Conservation (phyloP, 1,140 invertebrate species). For the Ganaspis sp. region DNA sequence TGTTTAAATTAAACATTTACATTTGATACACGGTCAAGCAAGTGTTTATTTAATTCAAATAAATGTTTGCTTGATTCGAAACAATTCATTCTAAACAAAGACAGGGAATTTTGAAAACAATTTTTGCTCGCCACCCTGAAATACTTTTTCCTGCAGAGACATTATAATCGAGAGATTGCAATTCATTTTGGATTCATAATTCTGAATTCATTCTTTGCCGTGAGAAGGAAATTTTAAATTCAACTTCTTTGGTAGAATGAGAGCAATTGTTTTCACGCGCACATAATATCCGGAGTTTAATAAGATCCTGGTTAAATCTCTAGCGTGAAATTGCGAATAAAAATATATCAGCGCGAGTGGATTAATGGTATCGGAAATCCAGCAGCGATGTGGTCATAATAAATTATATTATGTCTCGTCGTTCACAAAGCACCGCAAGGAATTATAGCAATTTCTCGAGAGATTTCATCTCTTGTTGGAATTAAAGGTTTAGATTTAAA, state of each 20-base stretch:
- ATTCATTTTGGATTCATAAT: too few species aligned
- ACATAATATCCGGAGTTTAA: conserved; percentile 29
- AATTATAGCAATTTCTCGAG: not conserved
- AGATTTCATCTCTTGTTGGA: not conserved
- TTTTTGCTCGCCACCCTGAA: too few species aligned
- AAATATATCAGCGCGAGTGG: not conserved
- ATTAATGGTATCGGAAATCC: not conserved
- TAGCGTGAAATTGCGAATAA: conserved; percentile 23
- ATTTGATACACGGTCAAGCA: too few species aligned
- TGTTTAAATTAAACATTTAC: too few species aligned
- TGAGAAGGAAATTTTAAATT: conserved; percentile 4
- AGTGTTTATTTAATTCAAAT: too few species aligned
- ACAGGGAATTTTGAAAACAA: too few species aligned
- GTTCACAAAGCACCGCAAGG: not conserved
- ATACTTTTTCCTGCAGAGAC: not conserved
- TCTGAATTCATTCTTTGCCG: not conserved
- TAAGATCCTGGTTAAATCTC: conserved; percentile 6
- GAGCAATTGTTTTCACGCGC: conserved; percentile 6
- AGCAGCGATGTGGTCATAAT: not conserved
- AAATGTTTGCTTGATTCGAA: too few species aligned
- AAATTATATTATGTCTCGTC: not conserved
- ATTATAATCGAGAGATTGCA: too few species aligned
- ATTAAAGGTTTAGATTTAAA: not conserved
- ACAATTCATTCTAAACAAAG: too few species aligned
- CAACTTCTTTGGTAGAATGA: not conserved